Evolutionary conservation across 2,113 vertebrate genomes (phyloP).

Genomic region (Dicaeum eximium): DNA sequence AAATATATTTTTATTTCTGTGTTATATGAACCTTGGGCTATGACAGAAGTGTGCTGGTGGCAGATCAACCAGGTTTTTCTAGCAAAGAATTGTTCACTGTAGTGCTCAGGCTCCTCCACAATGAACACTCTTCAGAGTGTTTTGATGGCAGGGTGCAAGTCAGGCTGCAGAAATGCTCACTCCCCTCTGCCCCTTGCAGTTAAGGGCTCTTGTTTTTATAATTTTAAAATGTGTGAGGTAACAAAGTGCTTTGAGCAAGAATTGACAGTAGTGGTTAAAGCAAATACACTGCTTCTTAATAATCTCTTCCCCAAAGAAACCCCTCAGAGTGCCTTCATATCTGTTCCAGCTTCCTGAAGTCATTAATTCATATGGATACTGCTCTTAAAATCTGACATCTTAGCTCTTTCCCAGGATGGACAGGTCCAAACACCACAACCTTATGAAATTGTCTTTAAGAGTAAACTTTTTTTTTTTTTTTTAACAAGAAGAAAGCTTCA

Average conservation of each 20-base stretch:
- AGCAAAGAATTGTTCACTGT: not conserved
- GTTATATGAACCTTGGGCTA: not conserved
- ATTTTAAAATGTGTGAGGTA: not conserved
- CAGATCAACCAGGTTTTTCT: not conserved
- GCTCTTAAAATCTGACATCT: conserved; percentile 9
- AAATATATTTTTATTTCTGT: not conserved
- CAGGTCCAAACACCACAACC: not conserved
- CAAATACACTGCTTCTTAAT: not conserved
- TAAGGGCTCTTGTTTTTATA: not conserved
- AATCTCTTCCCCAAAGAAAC: not conserved
- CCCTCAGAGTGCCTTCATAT: not conserved
- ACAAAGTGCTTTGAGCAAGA: not conserved
- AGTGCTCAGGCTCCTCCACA: not conserved
- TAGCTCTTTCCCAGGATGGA: conserved; percentile 3
- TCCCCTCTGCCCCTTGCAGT: not conserved
- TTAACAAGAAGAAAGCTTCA: not conserved
- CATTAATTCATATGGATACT: not conserved
- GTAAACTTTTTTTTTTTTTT: not conserved
- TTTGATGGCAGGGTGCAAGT: not conserved
- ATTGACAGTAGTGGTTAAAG: not conserved
- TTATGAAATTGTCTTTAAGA: conserved; percentile 16
- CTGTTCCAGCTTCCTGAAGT: not conserved
- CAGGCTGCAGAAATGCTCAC: not conserved
- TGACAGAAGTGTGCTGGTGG: not conserved
- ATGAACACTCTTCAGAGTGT: not conserved